These are phyloP conservation scores for Agriopis leucophaearia DNA, from an alignment of 2,888 invertebrate species.

Conservation along the genomic window DNA sequence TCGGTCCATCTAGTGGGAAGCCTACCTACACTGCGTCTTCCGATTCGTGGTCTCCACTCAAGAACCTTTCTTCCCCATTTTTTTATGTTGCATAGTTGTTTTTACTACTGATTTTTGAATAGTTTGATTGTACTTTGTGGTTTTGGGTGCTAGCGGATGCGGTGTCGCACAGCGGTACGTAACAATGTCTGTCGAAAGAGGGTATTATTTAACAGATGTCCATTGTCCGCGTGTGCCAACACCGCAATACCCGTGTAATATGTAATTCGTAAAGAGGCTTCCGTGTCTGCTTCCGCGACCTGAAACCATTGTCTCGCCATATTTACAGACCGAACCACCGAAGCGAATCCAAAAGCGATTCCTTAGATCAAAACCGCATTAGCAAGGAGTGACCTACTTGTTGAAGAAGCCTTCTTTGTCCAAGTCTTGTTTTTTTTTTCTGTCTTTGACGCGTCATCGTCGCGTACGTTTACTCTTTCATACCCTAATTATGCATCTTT, in stretches of 20 bases:
- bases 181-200: slow-evolving; percentile 17
- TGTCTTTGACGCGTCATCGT: too few relatives aligned
- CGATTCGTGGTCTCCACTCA: too few relatives aligned
- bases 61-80: too few relatives aligned
- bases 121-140: too few relatives aligned
- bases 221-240: slow-evolving; percentile 26
- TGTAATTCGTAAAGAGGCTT: slow-evolving; percentile 21
- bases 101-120: too few relatives aligned
- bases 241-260: slow-evolving; percentile 17
- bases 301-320: slow-evolving; percentile 25
- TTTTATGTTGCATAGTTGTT: too few relatives aligned
- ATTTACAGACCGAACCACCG: slow-evolving; percentile 3
- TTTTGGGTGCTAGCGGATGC: background rate
- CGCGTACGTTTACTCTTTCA: too few relatives aligned
- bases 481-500: too few relatives aligned
- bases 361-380: background rate
- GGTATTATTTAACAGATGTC: slow-evolving; percentile 29
- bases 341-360: background rate
- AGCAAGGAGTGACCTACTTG: background rate
- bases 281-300: slow-evolving; percentile 24
- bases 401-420: background rate
- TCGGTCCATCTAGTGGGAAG: too few relatives aligned
- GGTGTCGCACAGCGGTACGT: background rate
- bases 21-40: too few relatives aligned
- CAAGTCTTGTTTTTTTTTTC: too few relatives aligned